Base-by-base conservation (phyloP, 2,888 invertebrate species). In the Tiliacea aurago region DNA sequence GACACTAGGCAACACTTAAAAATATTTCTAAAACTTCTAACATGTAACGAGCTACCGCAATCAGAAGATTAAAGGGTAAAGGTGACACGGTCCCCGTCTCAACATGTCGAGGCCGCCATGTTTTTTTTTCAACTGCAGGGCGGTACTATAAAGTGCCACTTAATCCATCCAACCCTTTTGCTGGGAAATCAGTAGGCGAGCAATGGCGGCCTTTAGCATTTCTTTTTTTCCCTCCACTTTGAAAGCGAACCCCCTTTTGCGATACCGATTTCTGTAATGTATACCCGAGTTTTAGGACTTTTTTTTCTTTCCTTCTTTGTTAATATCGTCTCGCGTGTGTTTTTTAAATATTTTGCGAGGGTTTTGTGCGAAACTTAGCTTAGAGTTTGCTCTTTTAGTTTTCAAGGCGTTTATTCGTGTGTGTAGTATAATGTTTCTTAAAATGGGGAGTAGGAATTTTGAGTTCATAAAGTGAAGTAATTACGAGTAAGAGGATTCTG, bases 101-200 rank as follows among this genome's bases (percentile, higher is more conserved):
- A 78, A 78, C 80, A 83, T 83, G 85, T 88, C 11, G 15, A 3
- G 87, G 90, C 88, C 80, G 94, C 94, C 94, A 94, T 94, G 56
- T 78, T 92, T 93, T 92, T 37, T 94, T 92, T 90, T 86, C 92
- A 89, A 88, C 84, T 81, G 82, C 91, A 93, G 95, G 95, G 95
- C 95, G 95, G 95, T 93, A 89, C 94, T 89, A 78, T 88, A 90
- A 94, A 96, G 96, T 93, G 92, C 87, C 93, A 95, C 96, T 96
- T 95, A 91, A 94, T 91, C 91, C 92, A 90, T 89, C 93, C 95
- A 93, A 93, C 95, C 95, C 94, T 93, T 92, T 91, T 20, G 87
- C 92, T 91, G 91, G 90, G 93, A 93, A 95, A 94, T 93, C 94
- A 94, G 92, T 92, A 95, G 93, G 95, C 95, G 94, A 94, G 94